A percentile compares a stretch with the other conserved stretches of the same genome.
Evolutionary conservation across 1,140 invertebrate species (phyloP).

Genomic region (Diorhabda elongata): DNA sequence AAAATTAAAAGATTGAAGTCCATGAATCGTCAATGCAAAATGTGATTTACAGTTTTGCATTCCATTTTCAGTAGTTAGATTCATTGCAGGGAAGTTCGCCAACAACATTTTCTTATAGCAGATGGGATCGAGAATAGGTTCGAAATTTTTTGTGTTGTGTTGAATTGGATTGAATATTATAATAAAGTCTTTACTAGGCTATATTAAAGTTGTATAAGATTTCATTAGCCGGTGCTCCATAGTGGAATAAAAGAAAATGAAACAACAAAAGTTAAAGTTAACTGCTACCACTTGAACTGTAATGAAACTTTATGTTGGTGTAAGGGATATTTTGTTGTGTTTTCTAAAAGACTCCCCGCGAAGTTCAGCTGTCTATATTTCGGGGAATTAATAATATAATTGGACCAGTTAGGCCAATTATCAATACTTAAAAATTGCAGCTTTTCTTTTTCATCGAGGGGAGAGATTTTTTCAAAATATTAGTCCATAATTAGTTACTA

Average conservation of each 20-base stretch:
- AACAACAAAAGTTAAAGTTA: slow-evolving; percentile 21
- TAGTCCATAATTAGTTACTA: no score
- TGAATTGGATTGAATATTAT: no score
- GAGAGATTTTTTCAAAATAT: no score
- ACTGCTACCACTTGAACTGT: slow-evolving; percentile 9
- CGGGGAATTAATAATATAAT: slow-evolving; percentile 9
- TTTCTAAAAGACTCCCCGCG: slow-evolving; percentile 5
- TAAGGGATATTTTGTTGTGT: slow-evolving; percentile 1
- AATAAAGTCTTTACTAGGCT: not conserved
- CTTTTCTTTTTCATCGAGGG: no score
- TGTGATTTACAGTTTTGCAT: no score
- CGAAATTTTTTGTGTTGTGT: no score
- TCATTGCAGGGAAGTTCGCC: no score
- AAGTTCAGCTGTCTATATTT: slow-evolving; percentile 14
- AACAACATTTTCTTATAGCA: no score
- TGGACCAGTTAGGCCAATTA: slow-evolving; percentile 10
- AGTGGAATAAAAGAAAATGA: slow-evolving; percentile 11
- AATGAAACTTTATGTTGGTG: slow-evolving; percentile 11
- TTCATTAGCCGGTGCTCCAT: slow-evolving; percentile 16
- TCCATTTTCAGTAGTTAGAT: no score
- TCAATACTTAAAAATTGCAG: not conserved
- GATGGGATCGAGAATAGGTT: no score
- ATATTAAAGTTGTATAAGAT: slow-evolving; percentile 15
- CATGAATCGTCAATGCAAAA: no score
- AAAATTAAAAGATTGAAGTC: no score